Evolutionary conservation across 2,888 invertebrate genomes (phyloP), one percentile per base, ranked within the genome.

Genomic region (Cyclophora albipunctata): DNA sequence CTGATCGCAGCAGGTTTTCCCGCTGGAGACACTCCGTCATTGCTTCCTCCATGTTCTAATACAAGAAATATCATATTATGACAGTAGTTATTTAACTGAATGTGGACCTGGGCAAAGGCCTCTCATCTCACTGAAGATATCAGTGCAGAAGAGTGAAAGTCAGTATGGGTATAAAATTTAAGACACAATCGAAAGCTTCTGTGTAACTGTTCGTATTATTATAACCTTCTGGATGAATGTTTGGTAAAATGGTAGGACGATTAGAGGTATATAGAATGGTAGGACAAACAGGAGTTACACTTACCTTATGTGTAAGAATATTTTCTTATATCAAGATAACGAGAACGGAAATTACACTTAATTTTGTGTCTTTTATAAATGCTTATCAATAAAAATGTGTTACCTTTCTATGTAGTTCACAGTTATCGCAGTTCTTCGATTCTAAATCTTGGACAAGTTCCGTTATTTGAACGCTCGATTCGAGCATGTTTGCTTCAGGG

Each of bases 1-100:
- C 91, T 0, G 85, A 76, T 46, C 93, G 92, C 20, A 94, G 77
- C 3, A 84, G 58, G 5, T 66, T 71, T 58, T 89, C 89, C 0
- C 86, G 78, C 55, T 85, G 84, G 7, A 84, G 51, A 49, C 84
- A 81, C 51, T 89, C 87, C 20, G 79, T 62, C 77, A 85, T 78
- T 4, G 91, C 89, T 61, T 93, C 92, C 7, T 90, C 89, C 69
- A 93, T 81, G 59, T 91, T 91, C 67, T 89, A 54, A 0, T 58
- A 63, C 1, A 40, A 35, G 6, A 20, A 20, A 20, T 20, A 20
- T 1, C 20, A 20, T 20, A 20, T 20, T 20, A 20, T 20, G 20
- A 20, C 20, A 20, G 20, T 20, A 20, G 20, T 20, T 2, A 20
- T 20, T 20, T 20, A 20, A 20, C 20, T 20, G 2, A 20, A 1